Base-by-base conservation (phyloP, 1,140 invertebrate species). In the Acyrthosiphon pisum region DNA sequence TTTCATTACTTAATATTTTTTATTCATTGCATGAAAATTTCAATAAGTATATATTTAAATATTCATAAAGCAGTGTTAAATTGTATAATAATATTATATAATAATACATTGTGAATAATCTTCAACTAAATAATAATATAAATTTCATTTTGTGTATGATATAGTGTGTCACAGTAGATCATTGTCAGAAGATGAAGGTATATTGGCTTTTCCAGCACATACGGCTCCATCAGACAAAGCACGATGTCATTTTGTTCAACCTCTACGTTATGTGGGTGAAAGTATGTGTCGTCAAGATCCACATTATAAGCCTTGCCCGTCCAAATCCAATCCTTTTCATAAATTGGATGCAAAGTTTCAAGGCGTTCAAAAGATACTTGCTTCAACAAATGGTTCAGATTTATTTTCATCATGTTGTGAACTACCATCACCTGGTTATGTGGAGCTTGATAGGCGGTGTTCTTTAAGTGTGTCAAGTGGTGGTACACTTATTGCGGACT, bases 281-380 rank as follows among this genome's bases (percentile, higher is more conserved):
- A 96, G 97, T 37, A 98, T 98, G 96, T 97, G 97, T 94, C 96
- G 97, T 86, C 96, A 97, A 94, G 97, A 98, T 95, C 97, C 97
- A 56, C 97, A 98, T 94, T 97, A 97, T 94, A 96, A 96, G 94
- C 94, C 94, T 30, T 94, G 95, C 30, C 96, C 96, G 81, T 95
- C 95, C 93, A 95, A 95, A 94, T 95, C 95, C 50, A 97, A 98
- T 95, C 97, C 97, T 30, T 97, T 98, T 95, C 96, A 97, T 86
- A 96, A 96, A 6, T 95, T 97, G 23, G 91, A 93, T 84, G 96
- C 96, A 14, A 96, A 96, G 93, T 96, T 97, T 93, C 95, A 96
- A 14, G 97, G 97, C 91, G 97, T 97, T 46, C 97, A 97, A 95
- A 98, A 98, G 94, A 97, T 98, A 89, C 95, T 98, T 20, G 97